Evolutionary conservation across 2,113 vertebrate species (phyloP).

Genomic region (Misgurnus anguillicaudatus): DNA sequence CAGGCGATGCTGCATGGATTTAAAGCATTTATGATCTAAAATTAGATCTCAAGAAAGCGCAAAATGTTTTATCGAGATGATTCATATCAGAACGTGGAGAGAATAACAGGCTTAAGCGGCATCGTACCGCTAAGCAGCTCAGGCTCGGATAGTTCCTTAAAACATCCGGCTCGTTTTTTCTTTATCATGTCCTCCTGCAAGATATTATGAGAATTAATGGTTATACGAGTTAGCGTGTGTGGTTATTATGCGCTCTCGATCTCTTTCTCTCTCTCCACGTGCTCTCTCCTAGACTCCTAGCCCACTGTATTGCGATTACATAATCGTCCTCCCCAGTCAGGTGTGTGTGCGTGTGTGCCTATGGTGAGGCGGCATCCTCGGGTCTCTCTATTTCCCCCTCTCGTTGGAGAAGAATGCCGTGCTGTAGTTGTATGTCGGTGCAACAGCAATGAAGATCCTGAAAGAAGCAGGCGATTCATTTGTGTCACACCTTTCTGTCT

Average conservation of each 20-base stretch:
- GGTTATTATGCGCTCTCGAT: background rate
- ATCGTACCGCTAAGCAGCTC: conserved; percentile 59
- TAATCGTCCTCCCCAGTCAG: conserved; percentile 39
- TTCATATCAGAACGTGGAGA: conserved; percentile 34
- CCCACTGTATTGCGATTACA: conserved; percentile 48
- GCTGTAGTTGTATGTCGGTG: conserved; percentile 5
- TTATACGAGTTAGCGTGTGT: conserved; percentile 16
- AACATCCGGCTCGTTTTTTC: conserved; percentile 51
- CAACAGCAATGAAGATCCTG: background rate
- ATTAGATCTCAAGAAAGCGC: conserved; percentile 30
- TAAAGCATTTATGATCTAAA: conserved; percentile 37
- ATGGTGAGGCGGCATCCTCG: conserved; percentile 43
- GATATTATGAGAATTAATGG: conserved; percentile 2
- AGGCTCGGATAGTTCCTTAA: conserved; percentile 51
- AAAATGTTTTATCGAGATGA: conserved; percentile 29
- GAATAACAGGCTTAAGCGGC: conserved; percentile 33
- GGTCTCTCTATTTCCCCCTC: conserved; percentile 9
- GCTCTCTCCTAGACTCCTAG: conserved; percentile 43
- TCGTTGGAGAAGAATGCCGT: background rate
- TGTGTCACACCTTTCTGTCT: conserved; percentile 3
- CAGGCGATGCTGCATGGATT: conserved; percentile 24
- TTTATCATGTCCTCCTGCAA: background rate
- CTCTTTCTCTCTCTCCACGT: background rate
- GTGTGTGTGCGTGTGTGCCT: conserved; percentile 54
- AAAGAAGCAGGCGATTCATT: background rate